Percentiles rank a stretch among this genome's conserved stretches.
Evolutionary conservation across 2,797 vertebrate genomes (phyloP).

Genomic region (Xenops minutus): DNA sequence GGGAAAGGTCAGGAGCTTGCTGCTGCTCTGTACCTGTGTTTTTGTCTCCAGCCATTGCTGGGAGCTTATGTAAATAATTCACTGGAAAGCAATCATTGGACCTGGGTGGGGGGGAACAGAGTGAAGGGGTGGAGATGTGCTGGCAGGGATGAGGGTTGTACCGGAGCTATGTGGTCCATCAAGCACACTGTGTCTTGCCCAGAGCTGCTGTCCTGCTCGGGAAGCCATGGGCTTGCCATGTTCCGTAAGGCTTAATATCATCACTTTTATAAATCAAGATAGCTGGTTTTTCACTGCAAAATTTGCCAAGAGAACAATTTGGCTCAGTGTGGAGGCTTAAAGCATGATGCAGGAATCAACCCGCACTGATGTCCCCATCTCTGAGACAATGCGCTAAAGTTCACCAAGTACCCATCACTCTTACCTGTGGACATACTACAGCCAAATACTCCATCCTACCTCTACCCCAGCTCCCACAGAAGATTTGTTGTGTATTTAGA

Average conservation of each 20-base stretch:
- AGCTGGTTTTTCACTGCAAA: not conserved
- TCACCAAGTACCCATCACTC: not conserved
- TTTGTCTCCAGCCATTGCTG: slow-evolving; percentile 60
- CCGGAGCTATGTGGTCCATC: not conserved
- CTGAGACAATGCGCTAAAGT: rapidly evolving
- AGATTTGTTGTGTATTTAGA: not conserved
- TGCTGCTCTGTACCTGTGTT: slow-evolving; percentile 82
- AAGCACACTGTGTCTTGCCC: rapidly evolving
- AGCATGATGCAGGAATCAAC: not conserved
- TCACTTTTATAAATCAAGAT: rapidly evolving
- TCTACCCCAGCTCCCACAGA: not conserved
- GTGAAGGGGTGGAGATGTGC: not conserved
- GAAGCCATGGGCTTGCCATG: not conserved
- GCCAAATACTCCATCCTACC: not conserved
- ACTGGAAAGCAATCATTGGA: not conserved
- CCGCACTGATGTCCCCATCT: not conserved
- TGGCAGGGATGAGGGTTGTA: not conserved
- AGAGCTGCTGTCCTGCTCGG: not conserved
- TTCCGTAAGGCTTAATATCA: not conserved
- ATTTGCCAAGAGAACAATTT: not conserved
- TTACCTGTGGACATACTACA: not conserved
- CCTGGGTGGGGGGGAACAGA: not conserved
- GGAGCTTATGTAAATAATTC: slow-evolving; percentile 53
- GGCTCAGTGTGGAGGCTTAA: not conserved
- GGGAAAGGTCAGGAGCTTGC: slow-evolving; percentile 85